Percentiles rank a stretch among this genome's conserved stretches.
Conservation (phyloP, 2,113 vertebrate species). For the Piprites chloris region DNA sequence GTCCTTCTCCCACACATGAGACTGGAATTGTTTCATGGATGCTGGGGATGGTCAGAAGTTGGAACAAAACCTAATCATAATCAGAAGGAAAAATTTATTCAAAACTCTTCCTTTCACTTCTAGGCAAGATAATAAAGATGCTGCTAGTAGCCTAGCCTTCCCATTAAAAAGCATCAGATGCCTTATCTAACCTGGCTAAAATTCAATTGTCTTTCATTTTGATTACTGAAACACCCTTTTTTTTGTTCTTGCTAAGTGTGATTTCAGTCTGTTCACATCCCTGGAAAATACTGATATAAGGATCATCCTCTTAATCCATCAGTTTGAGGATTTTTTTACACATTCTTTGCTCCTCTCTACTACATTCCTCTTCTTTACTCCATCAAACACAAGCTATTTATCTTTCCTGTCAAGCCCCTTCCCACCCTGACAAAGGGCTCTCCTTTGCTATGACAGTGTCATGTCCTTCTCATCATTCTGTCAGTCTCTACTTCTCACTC, state of each 20-base stretch:
- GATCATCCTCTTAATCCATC: slow-evolving; percentile 24
- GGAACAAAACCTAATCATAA: neutral
- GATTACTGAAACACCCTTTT: neutral
- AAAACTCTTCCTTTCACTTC: neutral
- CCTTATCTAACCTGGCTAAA: neutral
- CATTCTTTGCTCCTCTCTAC: neutral
- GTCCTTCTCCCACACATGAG: neutral
- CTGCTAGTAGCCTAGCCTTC: neutral
- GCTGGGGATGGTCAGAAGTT: neutral
- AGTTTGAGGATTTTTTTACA: neutral
- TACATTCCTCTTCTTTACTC: neutral
- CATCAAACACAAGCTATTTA: slow-evolving; percentile 26
- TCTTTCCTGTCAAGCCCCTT: slow-evolving; percentile 36
- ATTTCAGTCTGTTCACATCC: neutral
- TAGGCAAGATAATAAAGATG: neutral
- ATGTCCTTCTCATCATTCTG: slow-evolving; percentile 5
- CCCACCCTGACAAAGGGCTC: slow-evolving; percentile 14
- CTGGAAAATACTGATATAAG: neutral
- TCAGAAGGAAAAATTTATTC: neutral
- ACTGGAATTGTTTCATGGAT: neutral
- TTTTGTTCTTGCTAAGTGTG: neutral
- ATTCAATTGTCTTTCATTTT: neutral
- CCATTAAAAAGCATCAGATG: neutral
- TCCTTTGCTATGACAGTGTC: slow-evolving; percentile 35
- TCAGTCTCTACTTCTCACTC: slow-evolving; percentile 24